A percentile compares a stretch with the other conserved stretches of the same genome.
Conservation (phyloP, 2,888 invertebrate genomes). For the Amphipoea lucens region DNA sequence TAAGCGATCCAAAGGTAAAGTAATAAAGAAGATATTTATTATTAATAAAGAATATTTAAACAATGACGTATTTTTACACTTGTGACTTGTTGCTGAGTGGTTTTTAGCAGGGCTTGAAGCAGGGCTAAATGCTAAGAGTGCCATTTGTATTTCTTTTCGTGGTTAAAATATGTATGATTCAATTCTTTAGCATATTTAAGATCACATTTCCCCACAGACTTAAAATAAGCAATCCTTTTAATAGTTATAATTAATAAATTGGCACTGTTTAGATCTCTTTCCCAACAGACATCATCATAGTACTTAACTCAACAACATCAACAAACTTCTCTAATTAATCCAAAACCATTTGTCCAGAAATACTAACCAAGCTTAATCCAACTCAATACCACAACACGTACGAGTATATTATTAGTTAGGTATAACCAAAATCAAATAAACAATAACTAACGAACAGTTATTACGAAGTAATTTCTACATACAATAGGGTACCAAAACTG, state of each 20-base stretch:
- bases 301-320: neutral
- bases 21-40: neutral
- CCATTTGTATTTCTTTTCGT: neutral
- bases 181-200: neutral
- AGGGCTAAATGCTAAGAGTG: neutral
- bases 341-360: neutral
- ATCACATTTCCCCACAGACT: neutral
- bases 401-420: neutral
- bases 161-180: neutral
- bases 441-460: constrained; percentile 43
- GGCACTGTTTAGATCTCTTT: neutral
- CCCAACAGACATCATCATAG: neutral
- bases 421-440: constrained; percentile 34
- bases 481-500: constrained; percentile 54
- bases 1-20: neutral
- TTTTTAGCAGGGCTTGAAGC: neutral
- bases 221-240: neutral
- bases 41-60: too few relatives aligned
- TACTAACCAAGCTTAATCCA: neutral
- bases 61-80: too few relatives aligned
- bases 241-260: neutral
- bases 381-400: neutral
- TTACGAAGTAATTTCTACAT: constrained; percentile 43
- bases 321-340: neutral
- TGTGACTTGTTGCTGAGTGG: neutral